Percentiles rank a stretch among this genome's conserved stretches.
Evolutionary conservation across 1,140 invertebrate genomes (phyloP).

Genomic region (Drusus annulatus): DNA sequence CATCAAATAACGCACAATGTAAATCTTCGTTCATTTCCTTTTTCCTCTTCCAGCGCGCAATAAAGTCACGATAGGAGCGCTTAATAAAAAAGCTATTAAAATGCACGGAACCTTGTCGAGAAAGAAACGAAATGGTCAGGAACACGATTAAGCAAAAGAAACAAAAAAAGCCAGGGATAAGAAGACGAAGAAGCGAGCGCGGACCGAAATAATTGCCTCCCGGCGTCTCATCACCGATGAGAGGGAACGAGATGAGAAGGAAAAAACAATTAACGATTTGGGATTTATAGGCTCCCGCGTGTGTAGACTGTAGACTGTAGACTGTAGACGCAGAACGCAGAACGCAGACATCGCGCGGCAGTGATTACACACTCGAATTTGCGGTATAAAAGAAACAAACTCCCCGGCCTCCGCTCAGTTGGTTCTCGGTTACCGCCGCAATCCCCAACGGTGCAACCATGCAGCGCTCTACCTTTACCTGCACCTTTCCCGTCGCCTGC

Average conservation of each 20-base stretch:
- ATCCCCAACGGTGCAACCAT: conserved; percentile 37
- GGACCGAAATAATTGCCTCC: conserved; percentile 34
- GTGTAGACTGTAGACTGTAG: not conserved
- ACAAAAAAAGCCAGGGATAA: not conserved
- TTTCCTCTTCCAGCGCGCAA: not conserved
- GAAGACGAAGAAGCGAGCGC: not conserved
- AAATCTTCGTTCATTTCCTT: not conserved
- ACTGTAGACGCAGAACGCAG: no score
- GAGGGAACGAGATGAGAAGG: conserved; percentile 11
- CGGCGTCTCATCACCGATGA: conserved; percentile 10
- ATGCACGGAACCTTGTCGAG: not conserved
- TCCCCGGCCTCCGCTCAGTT: conserved; percentile 50
- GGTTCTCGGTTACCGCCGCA: conserved; percentile 11
- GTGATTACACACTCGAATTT: conserved; percentile 41
- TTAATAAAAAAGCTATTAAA: not conserved
- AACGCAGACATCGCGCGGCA: conserved; percentile 16
- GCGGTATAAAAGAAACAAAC: conserved; percentile 58
- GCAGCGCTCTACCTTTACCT: conserved; percentile 32
- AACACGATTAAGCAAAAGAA: not conserved
- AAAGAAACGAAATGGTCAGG: not conserved
- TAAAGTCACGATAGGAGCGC: not conserved
- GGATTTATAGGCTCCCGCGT: conserved; percentile 39
- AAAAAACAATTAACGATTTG: conserved; percentile 51
- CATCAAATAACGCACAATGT: no score
- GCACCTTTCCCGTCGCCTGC: conserved; percentile 25